Conservation (phyloP, 2,113 vertebrate species). For the Taxidea taxus region DNA sequence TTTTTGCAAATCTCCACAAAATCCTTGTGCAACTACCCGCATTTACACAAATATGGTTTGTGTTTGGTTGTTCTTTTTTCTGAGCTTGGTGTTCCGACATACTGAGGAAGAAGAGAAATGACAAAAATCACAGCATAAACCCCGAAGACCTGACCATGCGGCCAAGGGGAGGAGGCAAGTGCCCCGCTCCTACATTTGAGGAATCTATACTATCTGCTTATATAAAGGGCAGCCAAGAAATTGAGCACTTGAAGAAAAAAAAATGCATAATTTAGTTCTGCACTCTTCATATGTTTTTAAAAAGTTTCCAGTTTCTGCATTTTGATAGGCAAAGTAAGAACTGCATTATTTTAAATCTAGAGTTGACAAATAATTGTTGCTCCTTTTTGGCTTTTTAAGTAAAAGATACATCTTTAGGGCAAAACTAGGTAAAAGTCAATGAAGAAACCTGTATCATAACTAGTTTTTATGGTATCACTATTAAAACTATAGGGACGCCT, state of each 20-base stretch:
- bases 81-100: not conserved
- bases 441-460: not conserved
- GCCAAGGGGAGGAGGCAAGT: not conserved
- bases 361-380: not conserved
- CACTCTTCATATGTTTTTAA: not conserved
- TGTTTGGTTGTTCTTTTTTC: not conserved
- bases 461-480: not conserved
- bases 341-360: not conserved
- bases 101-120: not conserved
- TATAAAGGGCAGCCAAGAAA: not conserved
- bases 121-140: not conserved
- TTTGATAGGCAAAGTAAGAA: not conserved
- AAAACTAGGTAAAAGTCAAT: not conserved
- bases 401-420: not conserved
- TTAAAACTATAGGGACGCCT: not conserved
- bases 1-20: not conserved
- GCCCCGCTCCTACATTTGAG: not conserved
- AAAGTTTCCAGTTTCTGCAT: not conserved
- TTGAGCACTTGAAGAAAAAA: not conserved
- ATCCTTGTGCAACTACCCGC: not conserved
- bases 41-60: not conserved
- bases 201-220: not conserved
- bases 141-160: not conserved
- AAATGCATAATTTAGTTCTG: not conserved
- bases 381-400: constrained; percentile 18